These are phyloP conservation scores for Acrobasis suavella DNA, from an alignment of 2,888 invertebrate species.

Conservation along the genomic window DNA sequence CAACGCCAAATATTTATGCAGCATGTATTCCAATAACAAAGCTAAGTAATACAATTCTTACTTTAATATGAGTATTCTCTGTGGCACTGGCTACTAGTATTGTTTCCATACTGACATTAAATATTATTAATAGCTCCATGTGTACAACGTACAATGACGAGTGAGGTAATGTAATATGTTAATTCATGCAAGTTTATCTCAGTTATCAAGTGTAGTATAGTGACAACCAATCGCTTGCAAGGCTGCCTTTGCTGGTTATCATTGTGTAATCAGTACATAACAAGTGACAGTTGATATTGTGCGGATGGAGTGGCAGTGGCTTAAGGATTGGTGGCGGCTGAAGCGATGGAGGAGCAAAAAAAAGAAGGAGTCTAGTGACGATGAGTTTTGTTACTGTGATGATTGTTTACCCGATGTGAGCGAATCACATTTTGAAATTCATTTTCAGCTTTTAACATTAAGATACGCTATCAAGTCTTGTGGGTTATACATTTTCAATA, in stretches of 20 bases:
- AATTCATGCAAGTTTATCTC: conserved; percentile 76
- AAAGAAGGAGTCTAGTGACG: conserved; percentile 76
- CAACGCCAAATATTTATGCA: conserved; percentile 4
- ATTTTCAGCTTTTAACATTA: not conserved
- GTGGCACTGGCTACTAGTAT: conserved; percentile 4
- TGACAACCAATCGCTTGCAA: conserved; percentile 64
- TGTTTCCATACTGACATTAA: conserved; percentile 32
- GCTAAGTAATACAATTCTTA: conserved; percentile 4
- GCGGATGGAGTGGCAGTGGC: conserved; percentile 90
- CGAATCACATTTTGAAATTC: not conserved
- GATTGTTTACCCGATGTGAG: conserved; percentile 85
- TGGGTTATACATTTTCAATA: not conserved
- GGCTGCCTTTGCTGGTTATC: conserved; percentile 55
- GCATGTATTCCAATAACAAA: not conserved
- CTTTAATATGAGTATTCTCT: conserved; percentile 15
- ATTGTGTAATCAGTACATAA: conserved; percentile 53
- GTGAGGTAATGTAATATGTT: conserved; percentile 70
- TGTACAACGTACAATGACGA: conserved; percentile 65
- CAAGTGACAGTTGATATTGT: conserved; percentile 50
- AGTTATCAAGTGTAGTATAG: conserved; percentile 61
- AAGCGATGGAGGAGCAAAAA: conserved; percentile 86
- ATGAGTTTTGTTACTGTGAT: conserved; percentile 90
- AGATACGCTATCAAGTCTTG: not conserved
- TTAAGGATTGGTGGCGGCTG: conserved; percentile 91
- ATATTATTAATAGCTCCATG: conserved; percentile 58